phyloP scores from a whole-genome alignment of 2,113 vertebrate genomes.

The Prietella phreatophila region DNA sequence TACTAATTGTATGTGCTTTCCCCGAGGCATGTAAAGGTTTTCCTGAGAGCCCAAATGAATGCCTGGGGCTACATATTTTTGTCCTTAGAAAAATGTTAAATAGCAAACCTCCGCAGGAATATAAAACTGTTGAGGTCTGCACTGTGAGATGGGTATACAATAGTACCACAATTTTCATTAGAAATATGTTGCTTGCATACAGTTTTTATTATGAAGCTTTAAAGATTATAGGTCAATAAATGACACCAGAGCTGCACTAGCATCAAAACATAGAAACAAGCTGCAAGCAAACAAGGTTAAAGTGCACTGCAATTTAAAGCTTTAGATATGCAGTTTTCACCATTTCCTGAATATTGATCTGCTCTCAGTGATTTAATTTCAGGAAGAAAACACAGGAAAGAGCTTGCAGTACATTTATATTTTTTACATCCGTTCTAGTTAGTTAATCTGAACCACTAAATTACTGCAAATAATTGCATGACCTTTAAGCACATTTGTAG shows the following conservation, averaged over 20 bases:
- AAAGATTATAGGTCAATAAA: not conserved
- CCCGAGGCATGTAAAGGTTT: not conserved
- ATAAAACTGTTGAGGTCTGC: not conserved
- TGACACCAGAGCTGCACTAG: not conserved
- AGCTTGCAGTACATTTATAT: not conserved
- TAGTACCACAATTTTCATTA: not conserved
- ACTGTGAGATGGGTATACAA: not conserved
- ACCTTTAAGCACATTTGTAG: not conserved
- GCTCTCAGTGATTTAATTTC: conserved; percentile 1
- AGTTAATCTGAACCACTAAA: not conserved
- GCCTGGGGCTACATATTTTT: not conserved
- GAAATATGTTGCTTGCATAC: not conserved
- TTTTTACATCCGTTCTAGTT: not conserved
- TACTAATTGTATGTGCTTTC: not conserved
- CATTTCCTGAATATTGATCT: not conserved
- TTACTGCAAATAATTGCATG: not conserved
- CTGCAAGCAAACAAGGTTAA: not conserved
- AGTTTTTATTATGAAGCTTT: not conserved
- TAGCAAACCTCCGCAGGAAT: not conserved
- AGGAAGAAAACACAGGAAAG: conserved; percentile 1
- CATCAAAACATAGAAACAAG: not conserved
- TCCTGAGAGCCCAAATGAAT: not conserved
- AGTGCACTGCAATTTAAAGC: not conserved
- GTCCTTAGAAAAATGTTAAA: not conserved
- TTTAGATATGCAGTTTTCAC: not conserved